A percentile compares a stretch with the other conserved stretches of the same genome.
Conservation (phyloP, 2,113 vertebrate genomes). For the Pardalotus punctatus region DNA sequence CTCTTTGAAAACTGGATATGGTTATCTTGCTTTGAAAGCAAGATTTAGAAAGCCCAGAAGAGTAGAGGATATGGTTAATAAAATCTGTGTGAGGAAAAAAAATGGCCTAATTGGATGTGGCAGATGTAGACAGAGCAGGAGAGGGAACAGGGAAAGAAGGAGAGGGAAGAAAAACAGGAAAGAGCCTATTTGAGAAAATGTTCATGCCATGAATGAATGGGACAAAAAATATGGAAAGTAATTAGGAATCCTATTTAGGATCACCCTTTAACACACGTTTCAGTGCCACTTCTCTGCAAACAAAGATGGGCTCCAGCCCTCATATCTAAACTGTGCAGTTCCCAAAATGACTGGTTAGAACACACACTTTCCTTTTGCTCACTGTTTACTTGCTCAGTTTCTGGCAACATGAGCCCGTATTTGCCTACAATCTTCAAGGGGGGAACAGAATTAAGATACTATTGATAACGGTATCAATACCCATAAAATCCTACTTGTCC, state of each 20-base stretch:
- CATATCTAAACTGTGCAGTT: rapidly evolving
- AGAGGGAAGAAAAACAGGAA: background rate
- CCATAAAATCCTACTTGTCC: background rate
- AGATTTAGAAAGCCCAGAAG: background rate
- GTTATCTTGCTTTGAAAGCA: background rate
- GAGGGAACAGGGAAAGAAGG: background rate
- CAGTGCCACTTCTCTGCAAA: background rate
- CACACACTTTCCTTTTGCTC: background rate
- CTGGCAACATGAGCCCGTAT: background rate
- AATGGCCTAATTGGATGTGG: background rate
- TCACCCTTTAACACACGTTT: rapidly evolving
- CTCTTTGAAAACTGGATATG: background rate
- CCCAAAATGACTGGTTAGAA: background rate
- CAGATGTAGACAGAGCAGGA: background rate
- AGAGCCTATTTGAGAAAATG: background rate
- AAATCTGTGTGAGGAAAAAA: background rate
- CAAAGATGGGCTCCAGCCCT: background rate
- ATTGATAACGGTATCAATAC: background rate
- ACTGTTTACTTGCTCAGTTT: background rate
- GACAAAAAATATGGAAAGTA: background rate
- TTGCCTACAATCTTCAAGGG: rapidly evolving
- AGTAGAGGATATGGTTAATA: background rate
- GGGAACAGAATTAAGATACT: background rate
- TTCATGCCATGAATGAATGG: background rate
- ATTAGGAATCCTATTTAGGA: background rate